Evolutionary conservation across 2,888 invertebrate species (phyloP).

Genomic region (Drosophila niveifrons): DNA sequence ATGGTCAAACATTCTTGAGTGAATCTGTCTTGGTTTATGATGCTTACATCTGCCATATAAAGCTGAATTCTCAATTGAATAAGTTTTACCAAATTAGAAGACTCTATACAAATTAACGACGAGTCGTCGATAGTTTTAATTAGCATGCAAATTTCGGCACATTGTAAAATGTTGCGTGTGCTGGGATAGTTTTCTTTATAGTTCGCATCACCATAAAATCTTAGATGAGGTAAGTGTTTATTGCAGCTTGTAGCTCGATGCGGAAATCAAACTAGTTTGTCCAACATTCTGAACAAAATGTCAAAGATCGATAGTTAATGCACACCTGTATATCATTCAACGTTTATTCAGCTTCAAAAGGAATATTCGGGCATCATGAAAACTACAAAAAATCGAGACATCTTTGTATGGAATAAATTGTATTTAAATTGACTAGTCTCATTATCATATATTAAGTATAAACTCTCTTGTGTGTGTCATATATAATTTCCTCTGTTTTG

Average conservation of each 20-base stretch:
- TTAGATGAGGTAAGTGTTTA: slow-evolving; percentile 40
- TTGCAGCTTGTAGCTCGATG: slow-evolving; percentile 6
- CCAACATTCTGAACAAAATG: slow-evolving; percentile 20
- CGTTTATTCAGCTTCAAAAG: background rate
- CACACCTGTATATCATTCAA: slow-evolving; percentile 1
- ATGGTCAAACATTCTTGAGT: too few relatives aligned
- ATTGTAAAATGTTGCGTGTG: slow-evolving; percentile 23
- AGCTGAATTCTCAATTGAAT: background rate
- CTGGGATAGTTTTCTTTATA: slow-evolving; percentile 23
- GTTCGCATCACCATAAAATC: slow-evolving; percentile 24
- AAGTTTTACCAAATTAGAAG: background rate
- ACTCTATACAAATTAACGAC: background rate
- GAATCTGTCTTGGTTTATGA: background rate
- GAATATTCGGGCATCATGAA: background rate
- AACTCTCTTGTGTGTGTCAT: background rate
- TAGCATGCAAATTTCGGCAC: slow-evolving; percentile 21
- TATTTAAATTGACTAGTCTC: slow-evolving; percentile 1
- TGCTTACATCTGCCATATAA: background rate
- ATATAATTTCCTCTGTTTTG: slow-evolving; percentile 1
- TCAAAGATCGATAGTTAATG: slow-evolving; percentile 8
- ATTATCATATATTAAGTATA: slow-evolving; percentile 6
- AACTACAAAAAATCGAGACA: background rate
- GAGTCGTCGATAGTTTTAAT: slow-evolving; percentile 7
- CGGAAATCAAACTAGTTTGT: slow-evolving; percentile 40
- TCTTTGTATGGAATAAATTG: slow-evolving; percentile 8